These are phyloP conservation scores for Cariama cristata DNA, from an alignment of 2,113 vertebrate genomes.

Conservation along the genomic window DNA sequence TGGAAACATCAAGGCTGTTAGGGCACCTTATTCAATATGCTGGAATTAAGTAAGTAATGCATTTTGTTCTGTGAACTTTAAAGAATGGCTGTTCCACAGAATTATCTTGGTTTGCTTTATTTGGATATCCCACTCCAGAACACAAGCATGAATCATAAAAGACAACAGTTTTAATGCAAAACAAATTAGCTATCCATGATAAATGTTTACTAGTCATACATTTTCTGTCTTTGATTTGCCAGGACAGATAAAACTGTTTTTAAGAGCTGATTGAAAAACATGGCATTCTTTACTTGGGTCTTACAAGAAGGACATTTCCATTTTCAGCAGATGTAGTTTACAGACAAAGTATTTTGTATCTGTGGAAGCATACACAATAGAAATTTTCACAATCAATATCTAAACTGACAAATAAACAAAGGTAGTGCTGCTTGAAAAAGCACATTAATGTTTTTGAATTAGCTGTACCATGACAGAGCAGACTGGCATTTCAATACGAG, in stretches of 20 bases:
- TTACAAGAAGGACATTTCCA: not conserved
- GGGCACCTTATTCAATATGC: not conserved
- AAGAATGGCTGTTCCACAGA: not conserved
- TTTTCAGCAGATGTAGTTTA: not conserved
- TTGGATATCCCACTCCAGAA: not conserved
- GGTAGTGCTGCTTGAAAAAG: not conserved
- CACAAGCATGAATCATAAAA: not conserved
- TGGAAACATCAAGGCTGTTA: not conserved
- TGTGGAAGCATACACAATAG: not conserved
- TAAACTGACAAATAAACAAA: not conserved
- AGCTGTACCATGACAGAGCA: not conserved
- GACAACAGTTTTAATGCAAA: not conserved
- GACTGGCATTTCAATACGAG: not conserved
- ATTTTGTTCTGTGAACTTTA: not conserved
- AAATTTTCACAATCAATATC: not conserved
- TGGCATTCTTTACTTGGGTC: not conserved
- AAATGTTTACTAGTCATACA: not conserved
- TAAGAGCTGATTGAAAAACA: not conserved
- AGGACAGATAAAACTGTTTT: not conserved
- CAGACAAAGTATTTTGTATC: not conserved
- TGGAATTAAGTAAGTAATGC: not conserved
- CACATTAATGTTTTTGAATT: not conserved
- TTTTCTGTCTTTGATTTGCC: not conserved
- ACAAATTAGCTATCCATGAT: not conserved
- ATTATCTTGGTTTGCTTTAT: not conserved